These are phyloP conservation scores for Pristionchus mayeri DNA, from an alignment of 2,888 invertebrate genomes.

Conservation along the genomic window DNA sequence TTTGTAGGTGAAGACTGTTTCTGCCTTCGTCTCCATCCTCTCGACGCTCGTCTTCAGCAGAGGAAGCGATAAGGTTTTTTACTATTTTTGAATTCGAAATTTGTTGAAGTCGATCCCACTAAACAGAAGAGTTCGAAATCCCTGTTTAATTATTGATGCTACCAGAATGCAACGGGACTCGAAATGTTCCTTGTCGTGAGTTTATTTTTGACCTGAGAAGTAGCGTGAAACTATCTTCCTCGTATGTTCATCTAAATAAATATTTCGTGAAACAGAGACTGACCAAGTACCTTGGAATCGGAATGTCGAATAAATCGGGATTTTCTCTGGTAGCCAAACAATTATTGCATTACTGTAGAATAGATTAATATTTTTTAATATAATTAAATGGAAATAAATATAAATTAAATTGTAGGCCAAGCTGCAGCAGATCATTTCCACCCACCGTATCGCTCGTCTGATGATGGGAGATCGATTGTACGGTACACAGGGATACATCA, in stretches of 20 bases:
- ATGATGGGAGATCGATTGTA: constrained; percentile 47
- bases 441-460: constrained; percentile 32
- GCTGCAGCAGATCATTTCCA: constrained; percentile 34
- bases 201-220: too few relatives aligned
- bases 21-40: constrained; percentile 58
- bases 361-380: neutral
- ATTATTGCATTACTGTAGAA: too few relatives aligned
- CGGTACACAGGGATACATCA: constrained; percentile 39
- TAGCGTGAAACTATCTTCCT: too few relatives aligned
- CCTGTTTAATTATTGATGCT: too few relatives aligned
- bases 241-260: too few relatives aligned
- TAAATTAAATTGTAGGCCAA: constrained; percentile 11
- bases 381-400: neutral
- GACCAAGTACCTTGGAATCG: too few relatives aligned
- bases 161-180: too few relatives aligned
- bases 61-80: constrained; percentile 55
- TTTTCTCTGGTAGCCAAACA: too few relatives aligned
- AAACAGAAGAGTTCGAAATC: too few relatives aligned
- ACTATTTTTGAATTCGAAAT: neutral
- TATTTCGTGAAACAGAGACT: neutral
- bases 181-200: too few relatives aligned
- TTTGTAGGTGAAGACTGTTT: constrained; percentile 53
- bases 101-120: too few relatives aligned
- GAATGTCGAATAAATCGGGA: neutral
- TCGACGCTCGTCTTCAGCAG: constrained; percentile 57